These are phyloP conservation scores for Netelia inedita DNA, from an alignment of 2,888 invertebrate species.

Conservation along the genomic window DNA sequence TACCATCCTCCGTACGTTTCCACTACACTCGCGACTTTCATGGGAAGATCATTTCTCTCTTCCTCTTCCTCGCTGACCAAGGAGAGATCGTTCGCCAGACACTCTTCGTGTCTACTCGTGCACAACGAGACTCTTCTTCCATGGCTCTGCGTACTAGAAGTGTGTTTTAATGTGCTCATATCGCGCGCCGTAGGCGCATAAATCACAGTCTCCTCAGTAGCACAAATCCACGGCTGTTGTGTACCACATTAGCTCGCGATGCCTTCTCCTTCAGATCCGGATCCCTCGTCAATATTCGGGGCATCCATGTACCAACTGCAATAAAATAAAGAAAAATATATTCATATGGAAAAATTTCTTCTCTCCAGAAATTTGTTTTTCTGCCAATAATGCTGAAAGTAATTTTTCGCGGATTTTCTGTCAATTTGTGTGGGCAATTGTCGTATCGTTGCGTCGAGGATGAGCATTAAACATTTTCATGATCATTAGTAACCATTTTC, in stretches of 20 bases:
- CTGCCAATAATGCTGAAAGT: too few species aligned
- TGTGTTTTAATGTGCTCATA: conserved; percentile 52
- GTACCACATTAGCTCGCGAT: conserved; percentile 74
- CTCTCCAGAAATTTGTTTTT: background rate
- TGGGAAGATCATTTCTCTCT: conserved; percentile 56
- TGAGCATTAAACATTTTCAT: too few species aligned
- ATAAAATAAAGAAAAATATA: background rate
- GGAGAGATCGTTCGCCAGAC: conserved; percentile 63
- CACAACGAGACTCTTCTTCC: background rate
- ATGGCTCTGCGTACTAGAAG: conserved; percentile 1
- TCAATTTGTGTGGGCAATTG: too few species aligned
- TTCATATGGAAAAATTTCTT: background rate
- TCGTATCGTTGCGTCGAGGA: too few species aligned
- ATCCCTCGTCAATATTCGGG: conserved; percentile 27
- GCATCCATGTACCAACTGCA: background rate
- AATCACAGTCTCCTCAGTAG: conserved; percentile 77
- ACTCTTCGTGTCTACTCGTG: conserved; percentile 28
- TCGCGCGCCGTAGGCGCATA: conserved; percentile 68
- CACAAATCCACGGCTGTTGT: conserved; percentile 71
- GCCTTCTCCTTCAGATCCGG: conserved; percentile 64
- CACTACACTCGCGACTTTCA: conserved; percentile 46
- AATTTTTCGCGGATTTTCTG: too few species aligned
- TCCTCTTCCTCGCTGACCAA: conserved; percentile 58
- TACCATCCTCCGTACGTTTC: conserved; percentile 65
- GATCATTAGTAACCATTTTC: too few species aligned